phyloP scores from a whole-genome alignment of 2,113 vertebrate species.

The Psettodes erumei region DNA sequence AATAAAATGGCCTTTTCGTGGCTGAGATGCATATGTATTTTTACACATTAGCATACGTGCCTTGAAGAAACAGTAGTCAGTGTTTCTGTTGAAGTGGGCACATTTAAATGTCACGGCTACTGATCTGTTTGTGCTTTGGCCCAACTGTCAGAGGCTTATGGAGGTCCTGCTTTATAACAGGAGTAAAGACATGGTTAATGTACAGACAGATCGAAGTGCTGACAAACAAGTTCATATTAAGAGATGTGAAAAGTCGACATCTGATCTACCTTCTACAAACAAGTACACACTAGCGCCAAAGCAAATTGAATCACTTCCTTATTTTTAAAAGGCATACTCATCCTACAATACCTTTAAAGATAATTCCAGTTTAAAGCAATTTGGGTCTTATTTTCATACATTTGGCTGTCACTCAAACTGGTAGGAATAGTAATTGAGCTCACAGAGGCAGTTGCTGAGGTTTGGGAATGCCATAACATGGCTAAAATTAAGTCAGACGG shows the following conservation, averaged over 20 bases:
- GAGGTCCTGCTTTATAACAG: conserved; percentile 3
- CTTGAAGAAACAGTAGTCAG: conserved; percentile 74
- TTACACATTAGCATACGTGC: conserved; percentile 80
- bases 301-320: conserved; percentile 29
- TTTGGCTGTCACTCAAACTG: neutral
- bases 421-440: neutral
- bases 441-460: conserved; percentile 2
- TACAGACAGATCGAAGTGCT: conserved; percentile 31
- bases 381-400: conserved; percentile 6
- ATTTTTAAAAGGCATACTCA: neutral
- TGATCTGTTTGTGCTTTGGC: conserved; percentile 57
- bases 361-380: conserved; percentile 8
- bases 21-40: conserved; percentile 80
- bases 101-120: conserved; percentile 37
- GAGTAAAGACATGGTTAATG: conserved; percentile 23
- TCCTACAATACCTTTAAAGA: neutral
- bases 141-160: conserved; percentile 11
- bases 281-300: conserved; percentile 32
- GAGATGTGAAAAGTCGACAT: neutral
- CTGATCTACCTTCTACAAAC: conserved; percentile 8
- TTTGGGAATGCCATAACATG: neutral
- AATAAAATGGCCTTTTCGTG: conserved; percentile 78
- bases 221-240: conserved; percentile 13
- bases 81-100: conserved; percentile 70
- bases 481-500: neutral